Percentiles rank a stretch among this genome's conserved stretches.
phyloP scores from a whole-genome alignment of 2,888 invertebrate genomes.

The Callyntrura sp. region DNA sequence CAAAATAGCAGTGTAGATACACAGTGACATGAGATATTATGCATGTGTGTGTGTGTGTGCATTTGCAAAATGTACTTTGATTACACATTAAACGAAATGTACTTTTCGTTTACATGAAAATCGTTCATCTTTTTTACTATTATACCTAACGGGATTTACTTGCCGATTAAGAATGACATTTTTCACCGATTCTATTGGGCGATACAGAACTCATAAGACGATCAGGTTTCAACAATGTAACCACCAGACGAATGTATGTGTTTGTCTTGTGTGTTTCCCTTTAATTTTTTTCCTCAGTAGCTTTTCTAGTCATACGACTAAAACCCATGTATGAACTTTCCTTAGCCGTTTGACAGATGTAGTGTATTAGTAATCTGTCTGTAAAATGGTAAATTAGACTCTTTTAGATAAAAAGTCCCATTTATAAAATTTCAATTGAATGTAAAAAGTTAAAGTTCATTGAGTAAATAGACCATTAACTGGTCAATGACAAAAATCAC shows the following conservation, averaged over 20 bases:
- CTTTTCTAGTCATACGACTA: background rate
- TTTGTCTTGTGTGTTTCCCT: conserved; percentile 26
- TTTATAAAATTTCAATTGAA: conserved; percentile 36
- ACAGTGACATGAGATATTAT: too few relatives aligned
- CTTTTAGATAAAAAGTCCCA: background rate
- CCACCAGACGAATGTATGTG: background rate
- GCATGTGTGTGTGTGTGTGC: too few relatives aligned
- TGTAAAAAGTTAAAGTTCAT: conserved; percentile 38
- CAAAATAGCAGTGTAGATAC: background rate
- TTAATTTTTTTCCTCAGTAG: background rate
- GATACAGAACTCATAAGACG: background rate
- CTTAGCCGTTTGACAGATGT: background rate
- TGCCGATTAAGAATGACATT: conserved; percentile 58
- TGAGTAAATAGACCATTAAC: background rate
- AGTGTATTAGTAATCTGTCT: background rate
- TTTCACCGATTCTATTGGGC: background rate
- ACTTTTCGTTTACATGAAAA: conserved; percentile 1
- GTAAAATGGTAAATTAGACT: background rate
- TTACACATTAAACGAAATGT: background rate
- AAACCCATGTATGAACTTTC: background rate
- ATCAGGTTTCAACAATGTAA: conserved; percentile 23
- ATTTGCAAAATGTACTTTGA: background rate
- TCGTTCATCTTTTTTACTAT: conserved; percentile 25
- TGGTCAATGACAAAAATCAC: conserved; percentile 29
- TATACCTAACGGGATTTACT: conserved; percentile 44